A percentile compares a stretch with the other conserved stretches of the same genome.
phyloP scores from a whole-genome alignment of 2,888 invertebrate species.

The Epirrita christyi region DNA sequence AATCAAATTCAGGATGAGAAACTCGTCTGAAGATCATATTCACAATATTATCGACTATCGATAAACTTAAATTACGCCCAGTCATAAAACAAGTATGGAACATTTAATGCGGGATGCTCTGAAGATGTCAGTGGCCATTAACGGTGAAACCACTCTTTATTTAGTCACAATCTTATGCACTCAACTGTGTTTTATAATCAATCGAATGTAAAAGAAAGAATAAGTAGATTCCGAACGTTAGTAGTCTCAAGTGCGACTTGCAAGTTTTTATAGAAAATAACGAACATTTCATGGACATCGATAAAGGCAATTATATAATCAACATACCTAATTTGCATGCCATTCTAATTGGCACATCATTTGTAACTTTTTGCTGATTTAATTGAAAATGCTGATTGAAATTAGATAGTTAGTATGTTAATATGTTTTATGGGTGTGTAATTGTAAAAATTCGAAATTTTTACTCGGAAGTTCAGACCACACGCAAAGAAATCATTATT shows the following conservation, averaged over 20 bases:
- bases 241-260: slow-evolving; percentile 38
- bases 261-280: slow-evolving; percentile 50
- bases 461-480: slow-evolving; percentile 61
- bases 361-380: slow-evolving; percentile 53
- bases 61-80: slow-evolving; percentile 43
- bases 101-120: slow-evolving; percentile 59
- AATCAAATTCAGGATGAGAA: no score
- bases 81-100: slow-evolving; percentile 56
- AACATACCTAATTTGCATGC: slow-evolving; percentile 57
- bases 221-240: slow-evolving; percentile 50
- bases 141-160: slow-evolving; percentile 72
- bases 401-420: slow-evolving; percentile 61
- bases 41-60: slow-evolving; percentile 50
- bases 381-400: slow-evolving; percentile 57
- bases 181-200: slow-evolving; percentile 56
- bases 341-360: slow-evolving; percentile 58
- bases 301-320: slow-evolving; percentile 57
- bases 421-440: slow-evolving; percentile 51
- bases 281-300: slow-evolving; percentile 55
- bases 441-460: slow-evolving; percentile 56
- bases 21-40: no score
- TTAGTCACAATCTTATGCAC: slow-evolving; percentile 62
- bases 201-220: slow-evolving; percentile 51
- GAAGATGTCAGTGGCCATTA: slow-evolving; percentile 72
- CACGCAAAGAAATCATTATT: slow-evolving; percentile 67